These are phyloP conservation scores for Dendrocincla fuliginosa DNA, from an alignment of 2,797 vertebrate species.

Conservation along the genomic window DNA sequence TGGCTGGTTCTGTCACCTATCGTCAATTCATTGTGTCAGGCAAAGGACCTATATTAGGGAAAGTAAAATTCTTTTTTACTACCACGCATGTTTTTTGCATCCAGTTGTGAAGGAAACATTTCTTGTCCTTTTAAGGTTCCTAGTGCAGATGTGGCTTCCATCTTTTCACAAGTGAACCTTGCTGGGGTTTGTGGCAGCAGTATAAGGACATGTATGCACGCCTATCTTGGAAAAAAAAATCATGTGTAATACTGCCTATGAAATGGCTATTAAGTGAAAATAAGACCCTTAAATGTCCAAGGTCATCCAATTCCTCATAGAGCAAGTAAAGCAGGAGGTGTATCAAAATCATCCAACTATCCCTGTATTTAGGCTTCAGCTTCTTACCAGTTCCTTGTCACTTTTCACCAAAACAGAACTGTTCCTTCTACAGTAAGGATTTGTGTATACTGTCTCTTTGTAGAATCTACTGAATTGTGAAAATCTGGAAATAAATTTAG, in stretches of 20 bases:
- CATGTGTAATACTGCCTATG: background rate
- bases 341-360: background rate
- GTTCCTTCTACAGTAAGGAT: background rate
- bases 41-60: background rate
- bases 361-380: background rate
- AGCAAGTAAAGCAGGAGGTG: background rate
- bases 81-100: background rate
- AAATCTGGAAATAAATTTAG: background rate
- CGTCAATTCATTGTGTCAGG: background rate
- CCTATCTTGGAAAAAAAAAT: background rate
- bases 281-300: background rate
- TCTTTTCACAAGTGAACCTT: background rate
- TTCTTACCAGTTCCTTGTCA: background rate
- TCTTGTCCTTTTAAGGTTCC: background rate
- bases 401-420: background rate
- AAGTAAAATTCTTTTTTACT: background rate
- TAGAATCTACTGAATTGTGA: background rate
- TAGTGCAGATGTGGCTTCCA: background rate
- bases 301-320: background rate
- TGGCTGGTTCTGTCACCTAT: background rate
- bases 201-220: fast-evolving
- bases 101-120: background rate
- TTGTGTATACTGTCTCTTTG: background rate
- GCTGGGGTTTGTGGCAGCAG: background rate
- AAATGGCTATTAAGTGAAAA: background rate